Evolutionary conservation across 2,113 vertebrate species (phyloP).

Genomic region (Archocentrus centrarchus): DNA sequence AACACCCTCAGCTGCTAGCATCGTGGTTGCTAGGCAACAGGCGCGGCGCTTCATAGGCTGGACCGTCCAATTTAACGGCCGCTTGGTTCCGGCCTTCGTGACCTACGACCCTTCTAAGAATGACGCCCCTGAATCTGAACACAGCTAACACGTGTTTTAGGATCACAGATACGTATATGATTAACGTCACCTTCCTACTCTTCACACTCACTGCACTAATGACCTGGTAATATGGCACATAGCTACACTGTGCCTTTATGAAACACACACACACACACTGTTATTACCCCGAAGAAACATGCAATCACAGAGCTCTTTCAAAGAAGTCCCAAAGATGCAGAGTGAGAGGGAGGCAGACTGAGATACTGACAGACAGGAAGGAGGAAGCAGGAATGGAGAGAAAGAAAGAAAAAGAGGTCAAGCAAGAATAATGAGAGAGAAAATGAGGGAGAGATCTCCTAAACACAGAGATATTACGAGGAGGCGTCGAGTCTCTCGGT

Average conservation of each 20-base stretch:
- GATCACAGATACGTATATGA: no score
- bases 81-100: background rate
- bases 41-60: background rate
- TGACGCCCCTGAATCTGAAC: background rate
- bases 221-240: background rate
- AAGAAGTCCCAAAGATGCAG: background rate
- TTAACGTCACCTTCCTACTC: background rate
- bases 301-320: conserved; percentile 6
- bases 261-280: background rate
- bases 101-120: background rate
- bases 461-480: conserved; percentile 44
- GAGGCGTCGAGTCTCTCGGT: conserved; percentile 36
- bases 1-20: background rate
- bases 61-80: no score
- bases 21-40: background rate
- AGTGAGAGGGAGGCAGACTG: no score
- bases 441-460: conserved; percentile 22
- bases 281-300: conserved; percentile 9
- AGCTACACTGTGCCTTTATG: background rate
- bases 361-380: conserved; percentile 7
- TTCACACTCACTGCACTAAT: background rate
- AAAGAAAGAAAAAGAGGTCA: conserved; percentile 26
- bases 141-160: no score
- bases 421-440: conserved; percentile 18
- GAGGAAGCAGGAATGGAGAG: background rate